These are phyloP conservation scores for Nesoenas mayeri DNA, from an alignment of 2,113 vertebrate species.

Conservation along the genomic window DNA sequence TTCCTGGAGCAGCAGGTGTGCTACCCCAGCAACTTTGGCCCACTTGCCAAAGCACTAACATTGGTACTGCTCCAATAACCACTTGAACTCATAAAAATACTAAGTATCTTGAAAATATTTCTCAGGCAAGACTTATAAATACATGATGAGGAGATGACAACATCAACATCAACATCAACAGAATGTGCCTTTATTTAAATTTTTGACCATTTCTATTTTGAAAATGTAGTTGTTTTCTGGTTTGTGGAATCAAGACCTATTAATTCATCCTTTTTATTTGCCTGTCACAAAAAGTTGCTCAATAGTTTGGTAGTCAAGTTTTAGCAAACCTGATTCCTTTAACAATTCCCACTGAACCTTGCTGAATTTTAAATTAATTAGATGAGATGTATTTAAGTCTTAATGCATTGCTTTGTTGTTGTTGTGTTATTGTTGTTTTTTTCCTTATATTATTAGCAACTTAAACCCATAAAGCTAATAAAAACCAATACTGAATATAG, in stretches of 20 bases:
- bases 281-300: background rate
- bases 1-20: background rate
- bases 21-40: background rate
- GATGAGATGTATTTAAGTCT: background rate
- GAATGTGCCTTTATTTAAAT: background rate
- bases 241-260: background rate
- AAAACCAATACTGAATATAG: background rate
- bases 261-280: background rate
- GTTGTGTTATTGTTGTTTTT: too few species aligned
- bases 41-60: background rate
- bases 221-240: background rate
- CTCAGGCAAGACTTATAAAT: background rate
- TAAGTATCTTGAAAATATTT: background rate
- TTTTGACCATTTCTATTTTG: background rate
- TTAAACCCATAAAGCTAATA: background rate
- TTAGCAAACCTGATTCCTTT: background rate
- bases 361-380: background rate
- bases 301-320: background rate
- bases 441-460: background rate
- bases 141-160: background rate
- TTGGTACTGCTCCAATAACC: background rate
- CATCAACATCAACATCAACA: background rate
- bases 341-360: background rate
- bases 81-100: background rate
- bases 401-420: background rate